Conservation (phyloP, 2,888 invertebrate genomes). For the Neria commutata region DNA sequence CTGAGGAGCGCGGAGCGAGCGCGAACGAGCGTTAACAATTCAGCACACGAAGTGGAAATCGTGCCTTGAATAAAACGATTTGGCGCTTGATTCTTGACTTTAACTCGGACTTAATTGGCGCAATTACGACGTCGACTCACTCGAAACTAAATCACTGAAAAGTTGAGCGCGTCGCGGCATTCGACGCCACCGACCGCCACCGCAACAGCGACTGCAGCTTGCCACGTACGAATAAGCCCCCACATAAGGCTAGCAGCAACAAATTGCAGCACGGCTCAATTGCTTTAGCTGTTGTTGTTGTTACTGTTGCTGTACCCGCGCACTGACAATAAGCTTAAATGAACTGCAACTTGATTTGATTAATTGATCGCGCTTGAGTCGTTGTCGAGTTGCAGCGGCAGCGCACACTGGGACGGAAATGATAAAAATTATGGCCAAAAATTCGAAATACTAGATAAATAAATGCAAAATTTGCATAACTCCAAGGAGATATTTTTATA, state of each 20-base stretch:
- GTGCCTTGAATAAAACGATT: slow-evolving; percentile 1
- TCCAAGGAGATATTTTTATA: no score
- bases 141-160: neutral
- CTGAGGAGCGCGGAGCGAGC: no score
- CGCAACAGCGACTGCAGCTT: neutral
- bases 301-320: no score
- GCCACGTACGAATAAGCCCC: neutral
- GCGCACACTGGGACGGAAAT: no score
- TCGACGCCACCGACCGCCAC: no score
- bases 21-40: no score
- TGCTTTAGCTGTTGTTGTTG: no score
- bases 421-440: no score
- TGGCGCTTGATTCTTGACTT: slow-evolving; percentile 3
- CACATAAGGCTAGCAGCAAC: neutral
- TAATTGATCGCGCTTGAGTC: slow-evolving; percentile 39
- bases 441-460: no score
- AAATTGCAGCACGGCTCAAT: neutral
- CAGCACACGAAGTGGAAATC: slow-evolving; percentile 1
- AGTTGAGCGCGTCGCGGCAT: neutral
- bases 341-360: slow-evolving; percentile 45
- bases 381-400: neutral
- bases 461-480: no score
- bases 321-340: slow-evolving; percentile 23
- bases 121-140: slow-evolving; percentile 48
- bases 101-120: slow-evolving; percentile 49